Conservation (phyloP, 2,888 invertebrate genomes). For the Coenonympha arcania region DNA sequence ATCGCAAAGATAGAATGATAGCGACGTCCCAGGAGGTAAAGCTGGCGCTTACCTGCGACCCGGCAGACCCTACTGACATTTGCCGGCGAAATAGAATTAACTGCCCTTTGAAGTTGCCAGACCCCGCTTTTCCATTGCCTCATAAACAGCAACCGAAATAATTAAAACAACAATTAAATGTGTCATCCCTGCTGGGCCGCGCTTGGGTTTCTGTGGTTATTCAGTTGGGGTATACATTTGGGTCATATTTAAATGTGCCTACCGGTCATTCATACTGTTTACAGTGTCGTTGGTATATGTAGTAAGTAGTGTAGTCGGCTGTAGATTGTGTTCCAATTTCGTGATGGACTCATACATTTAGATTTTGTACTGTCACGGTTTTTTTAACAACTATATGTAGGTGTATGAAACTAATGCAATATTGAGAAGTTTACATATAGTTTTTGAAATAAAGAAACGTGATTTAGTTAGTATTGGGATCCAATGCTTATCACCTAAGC, state of each 20-base stretch:
- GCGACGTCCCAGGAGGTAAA: conserved; percentile 24
- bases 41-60: conserved; percentile 36
- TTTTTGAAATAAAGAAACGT: no score
- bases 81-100: conserved; percentile 37
- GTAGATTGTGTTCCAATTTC: no score
- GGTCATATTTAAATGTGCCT: conserved; percentile 1
- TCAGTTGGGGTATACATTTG: conserved; percentile 4
- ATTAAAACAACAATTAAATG: conserved; percentile 22
- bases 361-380: no score
- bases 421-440: no score
- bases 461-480: no score
- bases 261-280: neutral
- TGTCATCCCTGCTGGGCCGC: conserved; percentile 7
- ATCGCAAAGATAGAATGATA: conserved; percentile 23
- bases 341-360: no score
- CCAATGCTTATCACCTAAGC: no score
- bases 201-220: conserved; percentile 7
- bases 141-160: conserved; percentile 23
- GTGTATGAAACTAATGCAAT: no score
- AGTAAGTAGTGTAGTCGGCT: no score
- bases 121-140: conserved; percentile 28
- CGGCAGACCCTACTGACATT: conserved; percentile 35
- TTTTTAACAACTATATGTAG: no score
- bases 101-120: conserved; percentile 33
- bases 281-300: neutral